Conservation (phyloP, 2,797 vertebrate genomes). For the Holocentrus rufus region DNA sequence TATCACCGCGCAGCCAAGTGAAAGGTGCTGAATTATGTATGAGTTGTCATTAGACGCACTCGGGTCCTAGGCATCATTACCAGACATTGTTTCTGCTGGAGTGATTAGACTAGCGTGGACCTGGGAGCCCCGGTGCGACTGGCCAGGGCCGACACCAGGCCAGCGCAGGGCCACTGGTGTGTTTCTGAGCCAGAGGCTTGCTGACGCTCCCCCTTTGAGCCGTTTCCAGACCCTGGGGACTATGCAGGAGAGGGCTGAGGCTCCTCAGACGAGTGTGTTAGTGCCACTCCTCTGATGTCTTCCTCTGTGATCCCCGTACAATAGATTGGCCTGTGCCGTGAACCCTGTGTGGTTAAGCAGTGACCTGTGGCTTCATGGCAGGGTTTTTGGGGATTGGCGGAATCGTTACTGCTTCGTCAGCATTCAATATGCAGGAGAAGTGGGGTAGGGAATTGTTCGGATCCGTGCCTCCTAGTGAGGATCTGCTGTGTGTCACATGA, state of each 20-base stretch:
- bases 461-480: conserved; percentile 63
- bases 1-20: conserved; percentile 99
- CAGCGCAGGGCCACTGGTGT: conserved; percentile 91
- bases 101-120: conserved; percentile 98
- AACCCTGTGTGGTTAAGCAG: conserved; percentile 79
- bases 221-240: conserved; percentile 88
- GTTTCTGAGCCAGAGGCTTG: conserved; percentile 93
- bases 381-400: conserved; percentile 68
- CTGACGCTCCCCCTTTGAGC: conserved; percentile 89
- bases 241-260: conserved; percentile 87
- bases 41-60: conserved; percentile 99
- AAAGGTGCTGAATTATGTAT: conserved; percentile 99
- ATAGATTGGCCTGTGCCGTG: conserved; percentile 87
- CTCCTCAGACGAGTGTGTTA: conserved; percentile 92
- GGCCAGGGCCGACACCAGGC: conserved; percentile 84
- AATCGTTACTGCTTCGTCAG: conserved; percentile 83
- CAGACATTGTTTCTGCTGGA: conserved; percentile 99
- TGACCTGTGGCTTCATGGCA: conserved; percentile 78
- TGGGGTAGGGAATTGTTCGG: conserved; percentile 59
- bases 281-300: conserved; percentile 92
- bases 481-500: conserved; percentile 57
- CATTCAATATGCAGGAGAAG: conserved; percentile 73
- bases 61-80: conserved; percentile 99
- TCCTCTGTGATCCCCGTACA: conserved; percentile 91
- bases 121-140: conserved; percentile 90